Evolutionary conservation across 2,888 invertebrate genomes (phyloP).

Genomic region (Spodoptera exigua): DNA sequence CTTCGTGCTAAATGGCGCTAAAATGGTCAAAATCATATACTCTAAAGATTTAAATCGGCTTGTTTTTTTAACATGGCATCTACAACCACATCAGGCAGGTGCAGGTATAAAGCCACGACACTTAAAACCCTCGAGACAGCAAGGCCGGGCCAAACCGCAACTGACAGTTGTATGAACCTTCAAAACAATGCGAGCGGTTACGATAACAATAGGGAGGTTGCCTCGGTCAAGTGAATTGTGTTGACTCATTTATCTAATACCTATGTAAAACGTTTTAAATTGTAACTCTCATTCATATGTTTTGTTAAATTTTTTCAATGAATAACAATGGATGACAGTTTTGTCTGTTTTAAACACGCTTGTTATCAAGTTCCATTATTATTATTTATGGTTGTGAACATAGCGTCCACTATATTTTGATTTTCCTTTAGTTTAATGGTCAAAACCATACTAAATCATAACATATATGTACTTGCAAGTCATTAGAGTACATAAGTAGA

Average conservation of each 20-base stretch:
- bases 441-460: too few species aligned
- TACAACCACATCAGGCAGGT: conserved; percentile 7
- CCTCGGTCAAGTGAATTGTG: neutral
- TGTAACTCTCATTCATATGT: too few species aligned
- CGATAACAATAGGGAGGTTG: neutral
- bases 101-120: conserved; percentile 15
- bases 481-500: too few species aligned
- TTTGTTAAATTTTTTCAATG: too few species aligned
- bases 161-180: conserved; percentile 11
- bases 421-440: too few species aligned
- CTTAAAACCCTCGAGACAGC: conserved; percentile 9
- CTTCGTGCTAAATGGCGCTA: neutral
- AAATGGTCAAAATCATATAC: neutral
- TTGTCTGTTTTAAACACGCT: too few species aligned
- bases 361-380: too few species aligned
- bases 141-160: conserved; percentile 21
- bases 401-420: too few species aligned
- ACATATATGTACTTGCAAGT: too few species aligned
- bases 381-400: too few species aligned
- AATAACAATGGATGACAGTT: too few species aligned
- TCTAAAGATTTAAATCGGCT: neutral
- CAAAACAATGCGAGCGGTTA: conserved; percentile 17
- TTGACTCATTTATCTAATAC: neutral
- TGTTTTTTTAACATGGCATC: conserved; percentile 16
- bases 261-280: too few species aligned